These are phyloP conservation scores for Hydropsyche betteni DNA, from an alignment of 2,888 invertebrate genomes.

Conservation along the genomic window DNA sequence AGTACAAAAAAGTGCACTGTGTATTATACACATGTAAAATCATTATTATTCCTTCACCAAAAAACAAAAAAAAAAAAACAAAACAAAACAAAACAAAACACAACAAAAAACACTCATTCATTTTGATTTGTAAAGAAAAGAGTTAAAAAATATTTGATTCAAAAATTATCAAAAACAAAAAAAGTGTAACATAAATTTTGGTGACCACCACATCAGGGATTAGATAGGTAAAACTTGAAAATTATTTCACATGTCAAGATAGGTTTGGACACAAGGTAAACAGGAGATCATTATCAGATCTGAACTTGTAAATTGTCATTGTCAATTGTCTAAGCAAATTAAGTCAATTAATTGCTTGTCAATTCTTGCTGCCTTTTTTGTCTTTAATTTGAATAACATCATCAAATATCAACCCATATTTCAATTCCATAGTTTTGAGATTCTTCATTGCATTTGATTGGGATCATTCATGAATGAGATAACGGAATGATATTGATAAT, in stretches of 20 bases:
- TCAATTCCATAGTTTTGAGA: too few species aligned
- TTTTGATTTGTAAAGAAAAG: not conserved
- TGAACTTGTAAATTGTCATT: too few species aligned
- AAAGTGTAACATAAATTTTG: constrained; percentile 16
- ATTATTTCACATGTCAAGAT: constrained; percentile 28
- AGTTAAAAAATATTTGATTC: not conserved
- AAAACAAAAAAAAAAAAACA: constrained; percentile 11
- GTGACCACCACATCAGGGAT: constrained; percentile 37
- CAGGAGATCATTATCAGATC: too few species aligned
- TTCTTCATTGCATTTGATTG: too few species aligned
- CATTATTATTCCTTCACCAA: constrained; percentile 28
- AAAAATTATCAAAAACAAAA: constrained; percentile 14
- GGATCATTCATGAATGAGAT: too few species aligned
- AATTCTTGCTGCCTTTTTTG: too few species aligned
- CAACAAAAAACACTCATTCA: constrained; percentile 5
- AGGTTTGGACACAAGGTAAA: constrained; percentile 3
- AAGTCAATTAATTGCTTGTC: too few species aligned
- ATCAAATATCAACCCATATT: too few species aligned
- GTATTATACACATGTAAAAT: constrained; percentile 51
- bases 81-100: not conserved
- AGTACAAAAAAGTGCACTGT: constrained; percentile 46
- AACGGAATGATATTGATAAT: too few species aligned
- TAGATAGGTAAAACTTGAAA: constrained; percentile 30
- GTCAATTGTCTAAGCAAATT: too few species aligned
- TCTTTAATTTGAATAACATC: too few species aligned